phyloP scores from a whole-genome alignment of 2,888 invertebrate species.

The Pogonocherus hispidulus region DNA sequence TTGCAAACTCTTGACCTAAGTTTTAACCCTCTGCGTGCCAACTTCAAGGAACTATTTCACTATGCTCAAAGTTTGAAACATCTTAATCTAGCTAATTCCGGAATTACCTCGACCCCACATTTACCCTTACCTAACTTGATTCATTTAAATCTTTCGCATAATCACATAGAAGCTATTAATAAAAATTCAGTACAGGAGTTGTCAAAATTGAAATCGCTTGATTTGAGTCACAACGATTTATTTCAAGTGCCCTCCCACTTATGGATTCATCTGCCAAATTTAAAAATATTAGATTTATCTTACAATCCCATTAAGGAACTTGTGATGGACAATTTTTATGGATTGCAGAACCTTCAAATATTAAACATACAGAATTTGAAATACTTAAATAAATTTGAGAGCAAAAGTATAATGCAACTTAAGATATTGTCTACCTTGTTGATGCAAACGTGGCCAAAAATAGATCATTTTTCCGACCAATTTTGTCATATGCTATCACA shows the following conservation, averaged over 20 bases:
- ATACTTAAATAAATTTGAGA: conserved; percentile 81
- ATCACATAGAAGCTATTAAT: conserved; percentile 79
- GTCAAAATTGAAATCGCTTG: conserved; percentile 79
- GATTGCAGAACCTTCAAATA: conserved; percentile 79
- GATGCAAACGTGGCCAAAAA: conserved; percentile 82
- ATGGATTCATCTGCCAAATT: conserved; percentile 79
- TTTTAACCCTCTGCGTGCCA: conserved; percentile 85
- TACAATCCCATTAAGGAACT: conserved; percentile 85
- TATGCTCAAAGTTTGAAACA: conserved; percentile 86
- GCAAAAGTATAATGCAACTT: conserved; percentile 80
- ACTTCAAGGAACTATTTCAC: conserved; percentile 89
- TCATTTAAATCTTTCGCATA: conserved; percentile 84
- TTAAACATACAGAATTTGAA: conserved; percentile 82
- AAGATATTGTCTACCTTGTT: conserved; percentile 79
- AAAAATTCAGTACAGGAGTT: conserved; percentile 81
- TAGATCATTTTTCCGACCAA: conserved; percentile 75
- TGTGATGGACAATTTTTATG: conserved; percentile 79
- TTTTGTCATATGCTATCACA: conserved; percentile 81
- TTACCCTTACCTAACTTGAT: conserved; percentile 84
- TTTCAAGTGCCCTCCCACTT: conserved; percentile 81
- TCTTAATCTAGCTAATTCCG: conserved; percentile 83
- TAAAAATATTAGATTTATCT: conserved; percentile 84
- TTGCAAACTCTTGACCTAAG: conserved; percentile 86
- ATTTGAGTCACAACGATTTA: conserved; percentile 84
- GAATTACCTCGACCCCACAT: conserved; percentile 82